Base-by-base conservation (phyloP, 1,140 invertebrate genomes). In the Heliconius nattereri region DNA sequence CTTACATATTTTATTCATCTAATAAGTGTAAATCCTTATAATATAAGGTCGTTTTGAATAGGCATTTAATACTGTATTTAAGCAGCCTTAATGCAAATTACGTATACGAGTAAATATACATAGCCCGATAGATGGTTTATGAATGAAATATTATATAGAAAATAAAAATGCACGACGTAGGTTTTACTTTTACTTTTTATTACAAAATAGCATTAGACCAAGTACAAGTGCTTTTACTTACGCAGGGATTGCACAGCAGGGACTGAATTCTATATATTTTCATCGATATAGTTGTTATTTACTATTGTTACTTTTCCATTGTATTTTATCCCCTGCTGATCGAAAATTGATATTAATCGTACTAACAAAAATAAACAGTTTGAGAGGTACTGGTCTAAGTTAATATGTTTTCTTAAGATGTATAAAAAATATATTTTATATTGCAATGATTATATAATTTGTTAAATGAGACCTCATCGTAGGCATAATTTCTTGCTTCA, bases 151-250 rank as follows among this genome's bases (percentile, higher is more conserved):
- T 57, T 23, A 23, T 57, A 57, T 57, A 8, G n/a, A n/a, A 57
- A 57, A 57, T 57, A n/a, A 57, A n/a, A 57, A 9, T n/a, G 54
- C n/a, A n/a, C 20, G 7, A 57, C 23, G 7, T 45, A 13, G 40
- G 40, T 57, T 16, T 7, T 66, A 26, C 29, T 26, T 16, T 29
- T 16, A 66, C 23, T 66, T 66, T 66, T 66, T 66, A 66, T 66
- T 66, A 66, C 60, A 26, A 66, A 66, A 26, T 29, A n/a, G 60
- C 60, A 66, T 66, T 45, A 78, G 70, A 49, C 16, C 23, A 23
- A 49, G 75, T 71, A 49, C 72, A 73, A 78, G 76, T 78, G 76
- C 76, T 73, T 78, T 73, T 73, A 60, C 71, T 73, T 54, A 73
- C 49, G 45, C 32, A 71, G 40, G 29, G 54, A 52, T 45, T 60